Conservation (phyloP, 1,140 invertebrate species). For the Neodiprion fabricii region DNA sequence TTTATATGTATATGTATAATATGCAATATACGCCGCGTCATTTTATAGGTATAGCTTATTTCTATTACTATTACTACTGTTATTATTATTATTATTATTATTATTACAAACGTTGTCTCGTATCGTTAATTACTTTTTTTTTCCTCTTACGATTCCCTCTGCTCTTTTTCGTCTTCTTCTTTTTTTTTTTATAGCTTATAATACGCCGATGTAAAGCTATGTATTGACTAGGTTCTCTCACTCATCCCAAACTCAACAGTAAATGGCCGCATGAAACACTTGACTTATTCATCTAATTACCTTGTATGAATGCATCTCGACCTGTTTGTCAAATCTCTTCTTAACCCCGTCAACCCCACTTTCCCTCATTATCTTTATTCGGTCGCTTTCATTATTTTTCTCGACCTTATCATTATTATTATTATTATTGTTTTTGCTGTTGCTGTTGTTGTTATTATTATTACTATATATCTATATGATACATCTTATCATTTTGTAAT, state of each 20-base stretch:
- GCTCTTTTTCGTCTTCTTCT: slow-evolving; percentile 22
- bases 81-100: slow-evolving; percentile 31
- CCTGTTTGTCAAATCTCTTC: background rate
- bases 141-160: background rate
- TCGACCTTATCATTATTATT: too few relatives aligned
- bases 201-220: slow-evolving; percentile 58
- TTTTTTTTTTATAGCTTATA: slow-evolving; percentile 39
- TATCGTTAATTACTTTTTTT: background rate
- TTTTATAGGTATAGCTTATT: slow-evolving; percentile 17
- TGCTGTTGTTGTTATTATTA: too few relatives aligned
- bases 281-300: background rate
- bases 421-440: too few relatives aligned
- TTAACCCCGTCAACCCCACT: background rate
- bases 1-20: background rate
- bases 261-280: slow-evolving; percentile 31
- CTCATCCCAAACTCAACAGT: slow-evolving; percentile 35
- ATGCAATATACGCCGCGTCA: background rate
- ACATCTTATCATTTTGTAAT: too few relatives aligned
- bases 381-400: too few relatives aligned
- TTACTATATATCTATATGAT: too few relatives aligned
- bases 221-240: slow-evolving; percentile 60
- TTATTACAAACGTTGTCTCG: slow-evolving; percentile 6
- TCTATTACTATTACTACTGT: slow-evolving; percentile 21
- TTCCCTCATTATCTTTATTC: too few relatives aligned
- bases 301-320: slow-evolving; percentile 4